Conservation (phyloP, 2,113 vertebrate genomes). For the Sciurus niger region DNA sequence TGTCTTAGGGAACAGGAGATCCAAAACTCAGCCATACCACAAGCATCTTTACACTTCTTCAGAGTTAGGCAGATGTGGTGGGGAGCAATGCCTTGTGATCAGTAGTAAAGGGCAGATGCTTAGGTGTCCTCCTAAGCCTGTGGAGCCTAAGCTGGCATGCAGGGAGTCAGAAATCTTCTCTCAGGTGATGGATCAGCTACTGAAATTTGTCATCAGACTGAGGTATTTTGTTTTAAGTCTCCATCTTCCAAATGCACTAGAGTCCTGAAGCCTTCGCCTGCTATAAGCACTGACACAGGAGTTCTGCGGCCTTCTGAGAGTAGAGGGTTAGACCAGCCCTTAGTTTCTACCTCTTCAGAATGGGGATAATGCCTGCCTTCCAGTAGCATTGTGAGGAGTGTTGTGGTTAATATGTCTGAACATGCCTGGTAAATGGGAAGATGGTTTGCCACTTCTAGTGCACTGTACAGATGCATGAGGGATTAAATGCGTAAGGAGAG, state of each 20-base stretch:
- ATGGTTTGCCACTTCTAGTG: background rate
- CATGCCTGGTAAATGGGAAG: background rate
- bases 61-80: background rate
- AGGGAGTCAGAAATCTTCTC: constrained; percentile 54
- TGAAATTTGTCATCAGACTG: constrained; percentile 5
- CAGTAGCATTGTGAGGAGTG: background rate
- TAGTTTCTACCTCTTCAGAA: constrained; percentile 35
- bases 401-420: background rate
- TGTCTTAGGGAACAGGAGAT: background rate
- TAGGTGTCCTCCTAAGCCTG: background rate
- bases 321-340: background rate
- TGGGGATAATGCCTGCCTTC: background rate
- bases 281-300: background rate
- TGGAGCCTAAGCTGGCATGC: background rate
- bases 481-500: background rate
- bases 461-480: background rate
- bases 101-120: background rate
- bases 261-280: background rate
- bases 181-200: background rate
- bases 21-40: background rate
- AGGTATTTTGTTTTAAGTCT: constrained; percentile 33
- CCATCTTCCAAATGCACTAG: background rate
- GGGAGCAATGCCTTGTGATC: background rate
- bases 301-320: background rate
- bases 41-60: background rate